Evolutionary conservation across 2,888 invertebrate genomes (phyloP), one percentile per base, ranked within the genome.

Genomic region (Philopedon plagiatum): DNA sequence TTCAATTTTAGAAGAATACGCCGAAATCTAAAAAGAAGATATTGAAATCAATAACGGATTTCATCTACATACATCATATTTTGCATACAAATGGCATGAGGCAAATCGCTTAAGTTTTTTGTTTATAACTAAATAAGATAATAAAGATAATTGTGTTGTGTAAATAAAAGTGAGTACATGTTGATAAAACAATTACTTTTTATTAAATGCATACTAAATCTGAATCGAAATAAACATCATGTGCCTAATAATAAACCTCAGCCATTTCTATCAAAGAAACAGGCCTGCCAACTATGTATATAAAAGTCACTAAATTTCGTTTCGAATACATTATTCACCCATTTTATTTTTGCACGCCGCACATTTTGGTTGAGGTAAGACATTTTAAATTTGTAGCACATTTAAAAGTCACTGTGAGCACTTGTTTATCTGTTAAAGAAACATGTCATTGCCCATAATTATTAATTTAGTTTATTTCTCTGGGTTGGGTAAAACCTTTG

Each of bases 321-420:
- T 57, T 41, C 8, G 13, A 58, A 64, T 19, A 64, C 51, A 67
- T 37, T 67, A 61, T 46, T 73, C 44, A 71, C 67, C 39, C 71
- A 68, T 72, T 74, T 65, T 75, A 66, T 77, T 78, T 76, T 77
- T 76, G 77, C 79, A 79, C 77, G 79, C 77, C 75, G 78, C 78
- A 76, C 75, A 75, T 73, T 73, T 67, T 70, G 76, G 71, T 74
- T 74, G 75, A 78, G 78, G 78, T 78, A 76, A 71, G 71, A 67
- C 11, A 34, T 68, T 64, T 65, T 56, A 23, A 29, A 58, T 15
- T 58, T 26, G 0, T 41, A 37, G 58, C 58, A 58, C 58, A 11
- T 23, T 37, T 58, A 29, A 54, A 29, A 13, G 8, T 32, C 46
- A 51, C 19, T 34, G 13, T 54, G 9, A 18, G 63, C 51, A 63